A percentile compares a stretch with the other conserved stretches of the same genome.
Conservation (phyloP, 2,113 vertebrate species). For the Peromyscus maniculatus region DNA sequence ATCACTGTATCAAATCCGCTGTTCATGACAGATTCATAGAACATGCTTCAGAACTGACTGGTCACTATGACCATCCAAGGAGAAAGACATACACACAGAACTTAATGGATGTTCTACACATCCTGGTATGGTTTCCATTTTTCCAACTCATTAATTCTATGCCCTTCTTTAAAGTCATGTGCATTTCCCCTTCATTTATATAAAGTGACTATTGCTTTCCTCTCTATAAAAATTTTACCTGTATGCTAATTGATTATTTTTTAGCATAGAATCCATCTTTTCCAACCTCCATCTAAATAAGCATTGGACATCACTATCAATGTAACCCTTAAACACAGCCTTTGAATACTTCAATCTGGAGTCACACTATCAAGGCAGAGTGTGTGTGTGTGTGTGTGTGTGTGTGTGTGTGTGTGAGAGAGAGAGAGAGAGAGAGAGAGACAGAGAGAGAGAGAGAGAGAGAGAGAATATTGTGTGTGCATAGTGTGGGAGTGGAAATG, state of each 20-base stretch:
- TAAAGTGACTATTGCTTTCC: not conserved
- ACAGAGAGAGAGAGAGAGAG: too few relatives aligned
- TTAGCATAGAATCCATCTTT: not conserved
- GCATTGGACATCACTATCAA: not conserved
- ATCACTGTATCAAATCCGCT: not conserved
- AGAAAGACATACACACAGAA: not conserved
- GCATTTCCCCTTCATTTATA: not conserved
- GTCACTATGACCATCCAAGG: not conserved
- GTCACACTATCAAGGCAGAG: not conserved
- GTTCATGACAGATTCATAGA: not conserved
- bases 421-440: too few relatives aligned
- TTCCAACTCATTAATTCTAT: not conserved
- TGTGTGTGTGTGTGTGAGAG: not conserved
- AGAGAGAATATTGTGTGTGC: not conserved
- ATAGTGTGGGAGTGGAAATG: not conserved
- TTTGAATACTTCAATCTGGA: slow-evolving; percentile 11
- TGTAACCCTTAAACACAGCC: not conserved
- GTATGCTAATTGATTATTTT: slow-evolving; percentile 9
- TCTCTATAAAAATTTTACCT: not conserved
- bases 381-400: not conserved
- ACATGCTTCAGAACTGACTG: not conserved
- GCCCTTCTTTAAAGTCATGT: not conserved
- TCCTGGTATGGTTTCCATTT: not conserved
- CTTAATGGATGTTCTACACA: not conserved
- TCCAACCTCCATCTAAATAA: not conserved